These are phyloP conservation scores for Sebastes paucispinis DNA, from an alignment of 2,797 vertebrate genomes.

Conservation along the genomic window DNA sequence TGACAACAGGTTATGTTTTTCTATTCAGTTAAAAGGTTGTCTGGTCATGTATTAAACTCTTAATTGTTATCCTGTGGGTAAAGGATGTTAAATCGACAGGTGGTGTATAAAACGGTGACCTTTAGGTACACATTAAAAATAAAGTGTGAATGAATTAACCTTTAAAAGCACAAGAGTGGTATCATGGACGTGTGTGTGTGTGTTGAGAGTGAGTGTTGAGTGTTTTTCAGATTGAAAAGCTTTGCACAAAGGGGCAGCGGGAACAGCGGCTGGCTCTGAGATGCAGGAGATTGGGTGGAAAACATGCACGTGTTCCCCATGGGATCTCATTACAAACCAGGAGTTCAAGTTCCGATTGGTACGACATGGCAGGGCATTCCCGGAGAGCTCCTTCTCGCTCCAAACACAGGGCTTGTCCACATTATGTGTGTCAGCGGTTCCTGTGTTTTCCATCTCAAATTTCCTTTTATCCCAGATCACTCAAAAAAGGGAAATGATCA, in stretches of 20 bases:
- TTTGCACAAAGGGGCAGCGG: slow-evolving; percentile 27
- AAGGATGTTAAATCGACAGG: not conserved
- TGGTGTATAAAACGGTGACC: not conserved
- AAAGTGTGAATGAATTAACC: not conserved
- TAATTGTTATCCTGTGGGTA: not conserved
- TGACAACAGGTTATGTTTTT: slow-evolving; percentile 21
- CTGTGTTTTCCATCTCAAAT: slow-evolving; percentile 36
- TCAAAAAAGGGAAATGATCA: slow-evolving; percentile 32
- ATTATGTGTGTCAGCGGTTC: slow-evolving; percentile 46
- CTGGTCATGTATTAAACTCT: not conserved
- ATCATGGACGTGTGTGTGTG: not conserved
- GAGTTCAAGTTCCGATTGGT: slow-evolving; percentile 51
- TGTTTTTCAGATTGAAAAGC: slow-evolving; percentile 16
- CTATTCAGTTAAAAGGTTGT: not conserved
- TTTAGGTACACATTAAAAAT: not conserved
- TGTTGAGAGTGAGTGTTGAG: not conserved
- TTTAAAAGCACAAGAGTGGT: not conserved
- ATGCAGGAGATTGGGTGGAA: slow-evolving; percentile 47
- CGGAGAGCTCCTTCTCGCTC: slow-evolving; percentile 38
- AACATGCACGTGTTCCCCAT: slow-evolving; percentile 50
- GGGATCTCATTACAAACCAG: slow-evolving; percentile 64
- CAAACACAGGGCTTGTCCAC: slow-evolving; percentile 12
- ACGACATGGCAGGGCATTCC: slow-evolving; percentile 38
- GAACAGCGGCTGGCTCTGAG: slow-evolving; percentile 5
- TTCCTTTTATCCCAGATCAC: slow-evolving; percentile 28